These are phyloP conservation scores for Anableps anableps DNA, from an alignment of 2,797 vertebrate species.

Conservation along the genomic window DNA sequence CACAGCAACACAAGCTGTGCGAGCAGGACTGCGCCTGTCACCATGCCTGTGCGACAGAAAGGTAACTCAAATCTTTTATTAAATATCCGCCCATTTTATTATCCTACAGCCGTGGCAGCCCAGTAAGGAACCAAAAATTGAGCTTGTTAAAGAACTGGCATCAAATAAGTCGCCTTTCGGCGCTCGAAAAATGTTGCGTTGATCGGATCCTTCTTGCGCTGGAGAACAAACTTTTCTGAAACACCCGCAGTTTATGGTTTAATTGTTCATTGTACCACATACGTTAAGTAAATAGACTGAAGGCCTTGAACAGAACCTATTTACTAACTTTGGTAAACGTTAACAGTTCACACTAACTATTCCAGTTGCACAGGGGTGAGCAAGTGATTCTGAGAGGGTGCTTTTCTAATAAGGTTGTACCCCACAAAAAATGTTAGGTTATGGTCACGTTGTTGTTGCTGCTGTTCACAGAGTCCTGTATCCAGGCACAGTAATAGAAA, in stretches of 20 bases:
- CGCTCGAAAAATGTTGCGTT: not conserved
- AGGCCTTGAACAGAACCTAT: not conserved
- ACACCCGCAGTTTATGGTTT: not conserved
- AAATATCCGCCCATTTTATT: too few relatives aligned
- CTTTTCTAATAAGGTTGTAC: not conserved
- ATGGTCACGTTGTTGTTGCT: not conserved
- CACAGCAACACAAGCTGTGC: conserved; percentile 16
- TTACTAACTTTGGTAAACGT: not conserved
- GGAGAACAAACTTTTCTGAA: conserved; percentile 1
- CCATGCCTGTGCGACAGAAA: conserved; percentile 77
- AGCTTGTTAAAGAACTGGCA: not conserved
- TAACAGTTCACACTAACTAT: not conserved
- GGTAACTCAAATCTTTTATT: conserved; percentile 47
- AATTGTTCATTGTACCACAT: too few relatives aligned
- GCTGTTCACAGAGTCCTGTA: not conserved
- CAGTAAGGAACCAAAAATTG: not conserved
- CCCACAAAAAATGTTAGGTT: not conserved
- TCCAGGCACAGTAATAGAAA: not conserved
- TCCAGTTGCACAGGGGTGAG: not conserved
- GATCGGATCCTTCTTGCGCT: not conserved
- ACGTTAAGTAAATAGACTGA: not conserved
- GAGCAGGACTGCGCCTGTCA: conserved; percentile 31
- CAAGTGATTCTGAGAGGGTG: too few relatives aligned
- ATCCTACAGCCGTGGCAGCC: too few relatives aligned
- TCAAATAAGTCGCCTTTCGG: not conserved